Base-by-base conservation (phyloP, 2,888 invertebrate species). In the Trichogramma evanescens region DNA sequence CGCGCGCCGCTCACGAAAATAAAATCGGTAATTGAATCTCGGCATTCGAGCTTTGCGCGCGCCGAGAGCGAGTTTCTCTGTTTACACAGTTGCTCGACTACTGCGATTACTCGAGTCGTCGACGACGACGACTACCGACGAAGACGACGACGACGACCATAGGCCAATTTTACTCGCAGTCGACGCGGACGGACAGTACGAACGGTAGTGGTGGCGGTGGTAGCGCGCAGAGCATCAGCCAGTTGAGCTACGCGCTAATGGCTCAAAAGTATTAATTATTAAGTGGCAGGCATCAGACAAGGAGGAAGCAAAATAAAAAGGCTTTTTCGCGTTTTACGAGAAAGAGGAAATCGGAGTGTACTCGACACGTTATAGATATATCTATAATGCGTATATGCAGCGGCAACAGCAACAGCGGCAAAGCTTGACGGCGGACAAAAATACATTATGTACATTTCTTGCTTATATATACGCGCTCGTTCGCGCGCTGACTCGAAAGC, bases 201-300 rank as follows among this genome's bases (percentile, higher is more conserved):
- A 26, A 26, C 26, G 26, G 26, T 26, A 3, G 26, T 0, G 26
- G 26, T 26, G 26, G 26, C 2, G 26, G 26, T 26, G 26, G 26
- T 13, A 2, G 13, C 13, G 10, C 26, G 26, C 8, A 48, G n/a
- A 48, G 48, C 10, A 26, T 26, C 26, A 10, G 10, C 5, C 48
- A 48, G 48, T 48, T 13, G 48, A 10, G 5, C 40, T 10, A 39
- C 38, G 55, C 43, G 48, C 51, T 63, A 63, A 63, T 63, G 63
- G 58, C 53, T 63, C 50, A 57, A 59, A 59, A 57, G 61, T 61
- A 64, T 64, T 61, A 64, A 64, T 64, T 64, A 63, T 63, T 63
- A 61, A 63, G 61, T 63, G 63, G 59, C 52, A 50, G 52, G 54
- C 60, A 38, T 39, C 38, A 41, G 7, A 51, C 45, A 6, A 38